Percentiles rank a stretch among this genome's conserved stretches.
Conservation (phyloP, 2,888 invertebrate genomes). For the Neoscelio sp. region DNA sequence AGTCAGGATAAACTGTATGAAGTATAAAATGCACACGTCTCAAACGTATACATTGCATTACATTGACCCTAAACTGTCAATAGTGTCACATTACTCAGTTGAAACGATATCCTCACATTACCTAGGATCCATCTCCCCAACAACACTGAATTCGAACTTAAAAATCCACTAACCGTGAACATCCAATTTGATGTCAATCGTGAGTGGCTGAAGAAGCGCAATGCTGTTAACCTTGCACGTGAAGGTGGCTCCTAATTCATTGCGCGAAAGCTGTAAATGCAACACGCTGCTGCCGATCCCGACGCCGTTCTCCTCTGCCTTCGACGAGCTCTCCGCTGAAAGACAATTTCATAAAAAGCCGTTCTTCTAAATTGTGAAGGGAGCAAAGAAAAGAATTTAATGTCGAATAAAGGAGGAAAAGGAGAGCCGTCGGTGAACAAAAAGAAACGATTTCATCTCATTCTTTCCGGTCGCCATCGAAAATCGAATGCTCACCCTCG, state of each 20-base stretch:
- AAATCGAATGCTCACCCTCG: constrained; percentile 76
- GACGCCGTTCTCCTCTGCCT: constrained; percentile 85
- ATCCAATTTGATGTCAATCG: constrained; percentile 87
- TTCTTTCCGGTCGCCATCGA: constrained; percentile 10
- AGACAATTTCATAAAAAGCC: constrained; percentile 40
- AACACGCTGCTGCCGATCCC: constrained; percentile 87
- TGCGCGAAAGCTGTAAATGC: constrained; percentile 87
- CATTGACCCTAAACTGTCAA: too few relatives aligned
- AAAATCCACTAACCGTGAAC: constrained; percentile 87
- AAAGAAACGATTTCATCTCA: not conserved
- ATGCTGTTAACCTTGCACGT: constrained; percentile 89
- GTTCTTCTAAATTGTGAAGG: constrained; percentile 8
- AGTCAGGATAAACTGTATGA: too few relatives aligned
- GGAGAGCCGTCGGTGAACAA: not conserved
- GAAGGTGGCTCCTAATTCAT: constrained; percentile 89
- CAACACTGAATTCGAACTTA: not conserved
- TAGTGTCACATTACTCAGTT: too few relatives aligned
- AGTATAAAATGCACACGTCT: too few relatives aligned
- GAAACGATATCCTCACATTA: too few relatives aligned
- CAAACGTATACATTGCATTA: too few relatives aligned
- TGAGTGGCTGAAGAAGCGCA: constrained; percentile 86
- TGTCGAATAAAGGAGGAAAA: not conserved
- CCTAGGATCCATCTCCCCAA: too few relatives aligned
- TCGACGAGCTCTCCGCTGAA: constrained; percentile 84
- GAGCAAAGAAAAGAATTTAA: constrained; percentile 21